Evolutionary conservation across 2,113 vertebrate species (phyloP), one percentile per base, ranked within the genome.

Genomic region (Xiphorhynchus elegans): DNA sequence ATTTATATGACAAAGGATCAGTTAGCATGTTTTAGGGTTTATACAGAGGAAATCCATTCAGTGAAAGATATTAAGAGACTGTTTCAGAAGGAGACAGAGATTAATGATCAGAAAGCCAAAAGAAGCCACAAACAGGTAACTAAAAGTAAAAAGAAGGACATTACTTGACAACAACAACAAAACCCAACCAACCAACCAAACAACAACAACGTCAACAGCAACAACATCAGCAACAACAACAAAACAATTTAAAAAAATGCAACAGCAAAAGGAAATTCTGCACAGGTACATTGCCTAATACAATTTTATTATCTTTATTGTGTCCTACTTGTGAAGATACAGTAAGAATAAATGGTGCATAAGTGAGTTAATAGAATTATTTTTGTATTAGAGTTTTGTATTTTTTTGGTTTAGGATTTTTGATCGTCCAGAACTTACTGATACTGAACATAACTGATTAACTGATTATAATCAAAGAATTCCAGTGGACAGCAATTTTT

Each of bases 401-500:
- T 24, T 35, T 63, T 63, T 69, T 74, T 68, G 5, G 24, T 83
- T 81, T 33, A 73, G 5, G 10, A 40, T 77, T 58, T 42, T 11
- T 80, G 9, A 25, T 68, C 3, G 40, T 13, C 67, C 28, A 46
- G 31, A 85, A 20, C 4, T 49, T 67, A 46, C 2, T 52, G 21
- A 82, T 59, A 52, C 25, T 74, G 13, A 60, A 47, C 5, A 5
- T 37, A 50, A n/a, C 1, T 1, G 0, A 31, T 31, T 37, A 50
- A n/a, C 1, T 1, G 0, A 31, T 31, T 49, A 73, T 8, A 18
- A 64, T 29, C 8, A 50, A 84, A 86, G 17, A 88, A 64, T 88
- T 76, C 20, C 31, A n/a, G 23, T 26, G 3, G 11, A 52, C 1
- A 67, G 1, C 0, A 60, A 10, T 18, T 75, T 28, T 18, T 11